These are phyloP conservation scores for Spondyliosoma cantharus DNA, from an alignment of 2,797 vertebrate genomes.

Conservation along the genomic window DNA sequence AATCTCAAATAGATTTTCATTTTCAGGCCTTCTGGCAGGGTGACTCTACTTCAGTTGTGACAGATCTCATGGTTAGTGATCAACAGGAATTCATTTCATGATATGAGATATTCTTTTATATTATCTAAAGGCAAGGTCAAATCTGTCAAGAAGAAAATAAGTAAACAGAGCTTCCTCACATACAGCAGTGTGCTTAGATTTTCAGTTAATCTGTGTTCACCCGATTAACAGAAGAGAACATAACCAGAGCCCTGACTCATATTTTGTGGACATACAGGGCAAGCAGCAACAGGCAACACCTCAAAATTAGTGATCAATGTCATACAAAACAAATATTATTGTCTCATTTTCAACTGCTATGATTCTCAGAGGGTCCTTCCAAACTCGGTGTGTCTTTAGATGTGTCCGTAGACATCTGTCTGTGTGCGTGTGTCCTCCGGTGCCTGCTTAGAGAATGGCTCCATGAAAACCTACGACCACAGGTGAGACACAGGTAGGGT, in stretches of 20 bases:
- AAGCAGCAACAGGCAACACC: background rate
- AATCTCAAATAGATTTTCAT: background rate
- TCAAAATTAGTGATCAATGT: background rate
- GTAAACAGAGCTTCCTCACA: background rate
- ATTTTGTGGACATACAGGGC: slow-evolving; percentile 10
- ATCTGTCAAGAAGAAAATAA: background rate
- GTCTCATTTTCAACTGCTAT: slow-evolving; percentile 15
- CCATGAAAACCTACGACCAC: slow-evolving; percentile 70
- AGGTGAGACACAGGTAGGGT: slow-evolving; percentile 67
- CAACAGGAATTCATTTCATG: background rate
- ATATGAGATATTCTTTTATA: slow-evolving; percentile 4
- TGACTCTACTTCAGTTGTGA: slow-evolving; percentile 6
- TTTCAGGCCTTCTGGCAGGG: background rate
- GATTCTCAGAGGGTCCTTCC: slow-evolving; percentile 49
- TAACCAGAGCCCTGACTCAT: background rate
- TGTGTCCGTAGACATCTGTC: slow-evolving; percentile 52
- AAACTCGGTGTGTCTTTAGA: slow-evolving; percentile 33
- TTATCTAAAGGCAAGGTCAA: background rate
- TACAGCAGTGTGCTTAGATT: background rate
- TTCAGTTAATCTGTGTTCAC: background rate
- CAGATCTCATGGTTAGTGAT: background rate
- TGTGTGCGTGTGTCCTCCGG: slow-evolving; percentile 68
- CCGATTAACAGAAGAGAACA: background rate
- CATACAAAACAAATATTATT: background rate
- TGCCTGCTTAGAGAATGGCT: slow-evolving; percentile 78